Evolutionary conservation across 2,888 invertebrate genomes (phyloP).

Genomic region (Cryptocheilus praepositus): DNA sequence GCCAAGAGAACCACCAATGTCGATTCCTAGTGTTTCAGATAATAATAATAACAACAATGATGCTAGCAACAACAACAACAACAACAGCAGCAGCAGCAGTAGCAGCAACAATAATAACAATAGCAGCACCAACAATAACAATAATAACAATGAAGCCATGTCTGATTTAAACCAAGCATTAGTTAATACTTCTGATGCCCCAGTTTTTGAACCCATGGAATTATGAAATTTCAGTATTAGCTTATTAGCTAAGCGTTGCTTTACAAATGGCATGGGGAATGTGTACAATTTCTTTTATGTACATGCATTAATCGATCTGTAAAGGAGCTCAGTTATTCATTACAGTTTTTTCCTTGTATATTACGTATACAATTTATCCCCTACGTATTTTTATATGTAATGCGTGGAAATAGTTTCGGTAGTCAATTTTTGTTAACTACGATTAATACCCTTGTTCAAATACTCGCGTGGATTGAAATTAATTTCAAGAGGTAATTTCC

Average conservation of each 20-base stretch:
- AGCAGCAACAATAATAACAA: constrained; percentile 44
- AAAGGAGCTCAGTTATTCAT: neutral
- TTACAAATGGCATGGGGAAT: too few species aligned
- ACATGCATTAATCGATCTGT: neutral
- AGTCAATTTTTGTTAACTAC: neutral
- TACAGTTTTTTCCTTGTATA: neutral
- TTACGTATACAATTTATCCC: neutral
- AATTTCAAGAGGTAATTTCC: too few species aligned
- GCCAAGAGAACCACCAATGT: constrained; percentile 50
- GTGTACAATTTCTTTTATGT: too few species aligned
- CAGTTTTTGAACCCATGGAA: constrained; percentile 69
- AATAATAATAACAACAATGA: constrained; percentile 58
- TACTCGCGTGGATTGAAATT: too few species aligned
- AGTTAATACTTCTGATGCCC: constrained; percentile 39
- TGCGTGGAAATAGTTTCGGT: neutral
- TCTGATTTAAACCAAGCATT: constrained; percentile 63
- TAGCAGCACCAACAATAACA: constrained; percentile 49
- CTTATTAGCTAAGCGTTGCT: too few species aligned
- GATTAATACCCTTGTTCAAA: too few species aligned
- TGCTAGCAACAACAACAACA: constrained; percentile 44
- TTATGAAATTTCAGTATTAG: constrained; percentile 56
- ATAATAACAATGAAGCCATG: constrained; percentile 58
- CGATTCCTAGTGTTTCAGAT: constrained; percentile 44
- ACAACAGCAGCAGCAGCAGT: constrained; percentile 50
- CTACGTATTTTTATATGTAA: neutral